Evolutionary conservation across 2,113 vertebrate genomes (phyloP).

Genomic region (Mastomys natalensis): DNA sequence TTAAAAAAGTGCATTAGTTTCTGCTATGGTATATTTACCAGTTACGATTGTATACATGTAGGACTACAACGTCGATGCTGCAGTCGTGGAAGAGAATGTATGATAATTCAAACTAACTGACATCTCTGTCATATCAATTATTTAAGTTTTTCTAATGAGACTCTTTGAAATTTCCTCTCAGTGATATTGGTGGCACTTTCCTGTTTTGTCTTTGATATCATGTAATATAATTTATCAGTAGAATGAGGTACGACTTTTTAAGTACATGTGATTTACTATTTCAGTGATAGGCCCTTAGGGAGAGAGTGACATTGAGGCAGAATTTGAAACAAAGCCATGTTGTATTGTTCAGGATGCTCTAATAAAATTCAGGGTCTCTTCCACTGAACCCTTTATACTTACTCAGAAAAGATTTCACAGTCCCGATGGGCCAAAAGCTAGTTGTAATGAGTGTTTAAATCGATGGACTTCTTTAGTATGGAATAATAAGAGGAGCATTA

Average conservation of each 20-base stretch:
- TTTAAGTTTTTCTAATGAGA: background rate
- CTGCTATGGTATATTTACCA: background rate
- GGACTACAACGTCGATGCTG: background rate
- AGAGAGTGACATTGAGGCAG: background rate
- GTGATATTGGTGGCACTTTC: background rate
- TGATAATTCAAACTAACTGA: background rate
- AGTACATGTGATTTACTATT: background rate
- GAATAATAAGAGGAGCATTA: background rate
- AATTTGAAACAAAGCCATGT: background rate
- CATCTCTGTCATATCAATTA: background rate
- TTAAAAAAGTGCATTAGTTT: no score
- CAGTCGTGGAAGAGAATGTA: background rate
- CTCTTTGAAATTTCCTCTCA: background rate
- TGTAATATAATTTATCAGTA: background rate
- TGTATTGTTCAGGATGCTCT: background rate
- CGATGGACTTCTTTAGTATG: background rate
- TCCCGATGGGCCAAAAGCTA: background rate
- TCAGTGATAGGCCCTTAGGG: background rate
- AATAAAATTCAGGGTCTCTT: background rate
- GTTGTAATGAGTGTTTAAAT: background rate
- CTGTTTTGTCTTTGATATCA: background rate
- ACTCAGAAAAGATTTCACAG: background rate
- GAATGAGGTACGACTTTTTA: background rate
- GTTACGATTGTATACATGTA: background rate
- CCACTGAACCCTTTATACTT: background rate